These are phyloP conservation scores for Minunthozetes semirufus DNA, from an alignment of 2,888 invertebrate species.

Conservation along the genomic window DNA sequence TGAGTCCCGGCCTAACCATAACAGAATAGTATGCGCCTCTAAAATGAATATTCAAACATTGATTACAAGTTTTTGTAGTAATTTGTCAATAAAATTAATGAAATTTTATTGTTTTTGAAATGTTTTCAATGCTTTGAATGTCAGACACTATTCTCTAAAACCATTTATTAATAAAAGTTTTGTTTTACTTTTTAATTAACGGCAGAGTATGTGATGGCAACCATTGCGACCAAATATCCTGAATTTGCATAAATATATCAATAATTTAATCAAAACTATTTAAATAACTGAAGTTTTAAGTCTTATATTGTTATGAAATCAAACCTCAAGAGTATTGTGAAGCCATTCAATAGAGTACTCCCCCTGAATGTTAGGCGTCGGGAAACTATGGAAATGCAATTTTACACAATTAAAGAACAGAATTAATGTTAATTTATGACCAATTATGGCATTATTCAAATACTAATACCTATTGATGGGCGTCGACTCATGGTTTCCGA, in stretches of 20 bases:
- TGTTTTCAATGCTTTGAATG: too few species aligned
- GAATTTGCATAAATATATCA: constrained; percentile 51
- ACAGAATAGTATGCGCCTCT: constrained; percentile 61
- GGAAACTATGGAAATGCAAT: constrained; percentile 48
- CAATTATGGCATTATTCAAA: too few species aligned
- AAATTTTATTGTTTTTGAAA: constrained; percentile 69
- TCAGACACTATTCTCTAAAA: background rate
- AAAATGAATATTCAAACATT: constrained; percentile 18
- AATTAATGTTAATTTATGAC: too few species aligned
- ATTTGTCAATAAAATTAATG: constrained; percentile 40
- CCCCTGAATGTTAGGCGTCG: constrained; percentile 53
- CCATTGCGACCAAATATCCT: constrained; percentile 85
- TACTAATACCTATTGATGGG: constrained; percentile 49
- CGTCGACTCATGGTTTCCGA: constrained; percentile 44
- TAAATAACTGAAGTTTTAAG: background rate
- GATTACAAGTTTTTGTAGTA: background rate
- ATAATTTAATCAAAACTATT: background rate
- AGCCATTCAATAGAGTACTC: constrained; percentile 64
- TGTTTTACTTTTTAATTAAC: constrained; percentile 58
- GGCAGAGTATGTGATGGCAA: constrained; percentile 77
- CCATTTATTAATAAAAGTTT: constrained; percentile 1
- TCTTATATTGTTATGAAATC: background rate
- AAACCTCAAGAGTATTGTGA: constrained; percentile 1
- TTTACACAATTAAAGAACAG: too few species aligned
- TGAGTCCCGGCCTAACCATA: constrained; percentile 60